Evolutionary conservation across 2,113 vertebrate species (phyloP), one percentile per base, ranked within the genome.

Genomic region (Chitala chitala): DNA sequence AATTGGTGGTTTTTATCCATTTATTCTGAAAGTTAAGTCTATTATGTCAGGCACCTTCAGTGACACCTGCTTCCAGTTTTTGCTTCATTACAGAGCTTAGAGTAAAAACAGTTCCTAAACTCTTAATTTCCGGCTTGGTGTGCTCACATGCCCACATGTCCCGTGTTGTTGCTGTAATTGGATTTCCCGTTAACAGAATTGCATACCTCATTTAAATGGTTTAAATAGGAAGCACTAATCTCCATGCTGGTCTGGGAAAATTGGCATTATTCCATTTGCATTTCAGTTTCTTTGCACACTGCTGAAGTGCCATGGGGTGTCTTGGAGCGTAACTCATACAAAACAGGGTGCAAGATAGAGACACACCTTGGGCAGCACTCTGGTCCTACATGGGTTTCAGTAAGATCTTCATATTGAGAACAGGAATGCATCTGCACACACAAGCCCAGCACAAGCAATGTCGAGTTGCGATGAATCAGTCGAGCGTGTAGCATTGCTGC

Each of bases 181-280:
- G 46, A 68, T 68, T 68, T n/a, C 64, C 40, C 22, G 5, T 48
- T 46, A 22, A 68, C 22, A 36, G 20, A 68, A 22, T 65, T 42
- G 64, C 46, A 10, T 10, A 68, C 40, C 64, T 68, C 22, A 46
- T 68, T 46, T 68, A 29, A 42, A 68, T 13, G 42, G 64, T 8
- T 63, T 63, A n/a, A n/a, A n/a, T 63, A 63, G 59, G 33, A 33
- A 63, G 59, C 20, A 33, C n/a, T 63, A 63, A 63, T 63, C 59
- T n/a, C n/a, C n/a, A n/a, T n/a, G n/a, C n/a, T n/a, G n/a, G n/a
- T n/a, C n/a, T n/a, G n/a, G n/a, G n/a, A n/a, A n/a, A n/a, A n/a
- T n/a, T n/a, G n/a, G n/a, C n/a, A n/a, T n/a, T n/a, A n/a, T n/a
- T n/a, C n/a, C n/a, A n/a, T n/a, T n/a, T n/a, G n/a, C n/a, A n/a